A percentile compares a stretch with the other conserved stretches of the same genome.
Evolutionary conservation across 2,888 invertebrate species (phyloP).

Genomic region (Dysmachus trigonus): DNA sequence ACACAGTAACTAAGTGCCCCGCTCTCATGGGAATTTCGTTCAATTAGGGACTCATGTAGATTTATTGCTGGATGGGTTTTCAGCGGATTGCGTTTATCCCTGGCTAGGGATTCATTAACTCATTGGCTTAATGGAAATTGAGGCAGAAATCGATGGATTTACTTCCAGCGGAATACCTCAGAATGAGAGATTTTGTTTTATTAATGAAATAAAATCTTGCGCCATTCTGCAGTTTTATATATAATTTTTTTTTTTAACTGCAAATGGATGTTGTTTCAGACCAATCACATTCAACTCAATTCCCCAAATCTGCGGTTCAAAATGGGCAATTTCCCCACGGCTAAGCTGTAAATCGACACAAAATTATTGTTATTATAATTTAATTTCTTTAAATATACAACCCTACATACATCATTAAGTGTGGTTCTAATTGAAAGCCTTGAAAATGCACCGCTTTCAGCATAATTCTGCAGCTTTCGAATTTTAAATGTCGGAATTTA

Average conservation of each 20-base stretch:
- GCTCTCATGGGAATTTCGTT: constrained; percentile 13
- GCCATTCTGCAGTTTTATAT: background rate
- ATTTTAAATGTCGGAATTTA: background rate
- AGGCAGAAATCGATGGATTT: constrained; percentile 23
- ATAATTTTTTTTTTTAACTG: background rate
- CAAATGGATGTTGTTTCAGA: background rate
- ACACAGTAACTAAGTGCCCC: constrained; percentile 1
- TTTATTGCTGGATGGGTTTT: constrained; percentile 37
- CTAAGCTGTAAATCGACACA: background rate
- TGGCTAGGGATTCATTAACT: constrained; percentile 26
- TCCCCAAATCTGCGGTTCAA: background rate
- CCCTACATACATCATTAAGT: background rate
- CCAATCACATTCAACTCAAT: background rate
- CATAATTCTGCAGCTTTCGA: background rate
- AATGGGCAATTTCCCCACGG: no score
- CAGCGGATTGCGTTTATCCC: constrained; percentile 25
- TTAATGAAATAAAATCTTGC: constrained; percentile 6
- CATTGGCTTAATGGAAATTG: constrained; percentile 31
- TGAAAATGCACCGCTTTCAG: background rate
- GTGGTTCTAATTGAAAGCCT: background rate
- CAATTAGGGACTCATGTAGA: constrained; percentile 26
- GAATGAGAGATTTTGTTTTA: background rate
- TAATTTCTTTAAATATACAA: background rate
- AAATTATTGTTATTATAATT: background rate
- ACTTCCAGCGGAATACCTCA: constrained; percentile 15